Percentiles rank a stretch among this genome's conserved stretches.
Evolutionary conservation across 2,888 invertebrate species (phyloP).

Genomic region (Penaeus monodon): DNA sequence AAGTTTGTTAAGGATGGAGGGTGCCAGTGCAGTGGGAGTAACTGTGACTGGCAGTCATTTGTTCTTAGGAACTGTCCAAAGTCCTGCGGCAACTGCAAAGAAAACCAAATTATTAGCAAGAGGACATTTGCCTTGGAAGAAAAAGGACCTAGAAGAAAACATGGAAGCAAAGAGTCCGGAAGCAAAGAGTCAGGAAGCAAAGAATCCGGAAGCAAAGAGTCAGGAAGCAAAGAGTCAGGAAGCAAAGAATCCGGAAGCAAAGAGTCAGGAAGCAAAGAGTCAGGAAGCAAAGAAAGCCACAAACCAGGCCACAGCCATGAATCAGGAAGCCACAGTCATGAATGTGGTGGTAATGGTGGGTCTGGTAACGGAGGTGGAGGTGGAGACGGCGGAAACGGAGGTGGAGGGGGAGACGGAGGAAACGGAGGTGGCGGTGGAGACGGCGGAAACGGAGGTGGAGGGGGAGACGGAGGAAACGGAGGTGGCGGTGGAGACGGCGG

Average conservation of each 20-base stretch:
- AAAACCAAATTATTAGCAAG: neutral
- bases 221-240: neutral
- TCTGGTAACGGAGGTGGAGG: neutral
- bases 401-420: neutral
- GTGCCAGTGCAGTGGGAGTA: constrained; percentile 39
- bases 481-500: constrained; percentile 13
- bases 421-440: neutral
- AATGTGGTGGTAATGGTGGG: neutral
- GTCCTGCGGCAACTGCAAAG: constrained; percentile 51
- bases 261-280: neutral
- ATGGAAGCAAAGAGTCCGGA: neutral
- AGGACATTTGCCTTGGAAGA: constrained; percentile 7
- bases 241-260: neutral
- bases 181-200: neutral
- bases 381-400: neutral
- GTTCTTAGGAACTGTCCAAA: constrained; percentile 53
- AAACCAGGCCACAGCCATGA: neutral
- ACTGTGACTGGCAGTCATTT: constrained; percentile 54
- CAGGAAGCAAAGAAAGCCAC: neutral
- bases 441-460: neutral
- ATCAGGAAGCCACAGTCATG: neutral
- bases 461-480: constrained; percentile 1
- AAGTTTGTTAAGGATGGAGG: constrained; percentile 44
- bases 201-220: neutral
- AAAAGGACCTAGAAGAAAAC: constrained; percentile 2